Percentiles rank a stretch among this genome's conserved stretches.
These are phyloP conservation scores for Zophobas morio DNA, from an alignment of 1,140 invertebrate species.

Conservation along the genomic window DNA sequence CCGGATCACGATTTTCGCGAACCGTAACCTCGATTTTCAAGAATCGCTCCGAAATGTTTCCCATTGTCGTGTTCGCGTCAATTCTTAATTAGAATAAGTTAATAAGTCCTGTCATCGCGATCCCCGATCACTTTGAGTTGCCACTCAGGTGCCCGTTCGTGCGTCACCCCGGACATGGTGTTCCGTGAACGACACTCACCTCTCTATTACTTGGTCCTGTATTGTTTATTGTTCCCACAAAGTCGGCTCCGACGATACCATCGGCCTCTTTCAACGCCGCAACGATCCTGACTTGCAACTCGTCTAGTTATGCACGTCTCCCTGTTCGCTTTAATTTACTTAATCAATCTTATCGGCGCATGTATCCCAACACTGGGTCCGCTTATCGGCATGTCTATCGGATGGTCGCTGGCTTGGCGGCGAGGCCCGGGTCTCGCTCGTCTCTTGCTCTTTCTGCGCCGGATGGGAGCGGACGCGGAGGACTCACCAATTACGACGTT, in stretches of 20 bases:
- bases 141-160: conserved; percentile 57
- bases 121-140: conserved; percentile 56
- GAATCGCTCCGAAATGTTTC: conserved; percentile 15
- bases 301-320: conserved; percentile 47
- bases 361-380: conserved; percentile 57
- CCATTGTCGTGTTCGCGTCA: conserved; percentile 38
- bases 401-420: conserved; percentile 23
- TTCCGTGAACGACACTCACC: conserved; percentile 46
- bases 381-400: conserved; percentile 56
- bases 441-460: not conserved
- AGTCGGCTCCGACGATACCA: conserved; percentile 37
- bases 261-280: conserved; percentile 47
- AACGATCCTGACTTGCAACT: conserved; percentile 44
- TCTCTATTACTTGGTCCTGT: conserved; percentile 50
- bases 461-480: not conserved
- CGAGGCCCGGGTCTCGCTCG: conserved; percentile 14
- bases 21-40: not conserved
- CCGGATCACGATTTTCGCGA: conserved; percentile 2
- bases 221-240: conserved; percentile 57
- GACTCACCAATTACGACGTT: conserved; percentile 30
- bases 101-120: conserved; percentile 54
- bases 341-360: conserved; percentile 58
- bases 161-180: conserved; percentile 51
- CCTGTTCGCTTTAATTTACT: conserved; percentile 56
- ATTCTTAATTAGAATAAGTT: conserved; percentile 57